phyloP scores from a whole-genome alignment of 2,888 invertebrate species.

The Oscheius onirici region DNA sequence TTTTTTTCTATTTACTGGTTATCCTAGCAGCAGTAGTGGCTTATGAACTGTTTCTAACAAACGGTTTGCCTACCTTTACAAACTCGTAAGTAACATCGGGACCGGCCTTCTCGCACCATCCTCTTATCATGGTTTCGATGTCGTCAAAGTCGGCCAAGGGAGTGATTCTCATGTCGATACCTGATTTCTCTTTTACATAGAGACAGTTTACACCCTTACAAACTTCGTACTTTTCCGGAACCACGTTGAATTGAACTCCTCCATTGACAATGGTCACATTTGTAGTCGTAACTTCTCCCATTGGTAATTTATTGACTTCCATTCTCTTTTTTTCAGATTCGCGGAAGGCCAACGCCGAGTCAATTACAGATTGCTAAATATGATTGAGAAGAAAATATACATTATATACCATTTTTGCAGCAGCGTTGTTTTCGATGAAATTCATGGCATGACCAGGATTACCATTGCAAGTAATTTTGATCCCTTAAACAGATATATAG shows the following conservation, averaged over 20 bases:
- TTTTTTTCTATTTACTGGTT: not conserved
- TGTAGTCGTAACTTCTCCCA: conserved; percentile 88
- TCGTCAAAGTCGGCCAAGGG: conserved; percentile 67
- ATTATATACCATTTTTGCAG: conserved; percentile 49
- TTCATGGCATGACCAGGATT: conserved; percentile 88
- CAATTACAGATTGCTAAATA: conserved; percentile 53
- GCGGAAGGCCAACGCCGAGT: conserved; percentile 59
- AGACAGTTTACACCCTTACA: conserved; percentile 75
- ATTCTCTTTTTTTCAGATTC: conserved; percentile 60
- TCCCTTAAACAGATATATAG: conserved; percentile 77
- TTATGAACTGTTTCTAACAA: too few species aligned
- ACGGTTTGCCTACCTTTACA: too few species aligned
- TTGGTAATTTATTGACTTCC: conserved; percentile 76
- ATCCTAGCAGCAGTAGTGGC: too few species aligned
- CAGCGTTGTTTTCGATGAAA: conserved; percentile 82
- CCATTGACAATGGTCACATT: conserved; percentile 82
- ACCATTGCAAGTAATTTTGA: conserved; percentile 83
- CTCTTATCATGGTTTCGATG: conserved; percentile 53
- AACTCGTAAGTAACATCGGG: conserved; percentile 62
- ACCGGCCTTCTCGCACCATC: conserved; percentile 64
- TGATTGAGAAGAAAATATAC: not conserved
- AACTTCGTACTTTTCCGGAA: conserved; percentile 83
- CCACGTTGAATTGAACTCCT: conserved; percentile 89
- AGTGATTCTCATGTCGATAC: conserved; percentile 69
- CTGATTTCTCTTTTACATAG: conserved; percentile 21